These are phyloP conservation scores for Antheraea mylitta DNA, from an alignment of 1,140 invertebrate species.

Conservation along the genomic window DNA sequence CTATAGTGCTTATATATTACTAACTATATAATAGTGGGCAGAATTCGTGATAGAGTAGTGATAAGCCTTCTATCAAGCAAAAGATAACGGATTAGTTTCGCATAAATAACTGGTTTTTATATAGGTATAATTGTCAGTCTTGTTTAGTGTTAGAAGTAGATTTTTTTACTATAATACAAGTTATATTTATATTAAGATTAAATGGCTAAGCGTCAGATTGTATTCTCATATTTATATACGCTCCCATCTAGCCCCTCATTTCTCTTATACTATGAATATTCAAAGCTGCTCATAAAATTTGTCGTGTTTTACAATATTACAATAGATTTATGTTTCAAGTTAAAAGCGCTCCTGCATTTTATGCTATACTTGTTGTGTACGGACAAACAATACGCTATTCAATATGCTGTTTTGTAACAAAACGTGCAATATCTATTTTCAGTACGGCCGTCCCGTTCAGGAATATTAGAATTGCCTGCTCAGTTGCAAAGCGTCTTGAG, in stretches of 20 bases:
- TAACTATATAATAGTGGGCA: no score
- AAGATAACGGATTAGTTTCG: no score
- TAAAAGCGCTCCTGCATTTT: not conserved
- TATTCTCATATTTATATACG: no score
- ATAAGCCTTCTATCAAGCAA: no score
- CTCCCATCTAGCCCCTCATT: not conserved
- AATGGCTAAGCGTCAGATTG: no score
- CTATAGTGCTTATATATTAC: no score
- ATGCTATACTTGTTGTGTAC: not conserved
- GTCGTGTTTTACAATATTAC: not conserved
- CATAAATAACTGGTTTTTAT: no score
- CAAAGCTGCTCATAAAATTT: not conserved
- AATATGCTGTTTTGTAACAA: not conserved
- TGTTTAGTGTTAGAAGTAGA: no score
- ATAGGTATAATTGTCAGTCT: no score
- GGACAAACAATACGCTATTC: not conserved
- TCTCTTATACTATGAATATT: not conserved
- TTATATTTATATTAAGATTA: no score
- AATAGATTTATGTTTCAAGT: not conserved
- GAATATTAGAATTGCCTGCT: constrained; percentile 5
- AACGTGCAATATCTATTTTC: not conserved
- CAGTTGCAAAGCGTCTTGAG: constrained; percentile 3
- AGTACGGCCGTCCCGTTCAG: not conserved
- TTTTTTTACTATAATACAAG: no score
- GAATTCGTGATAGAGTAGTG: no score